Evolutionary conservation across 2,113 vertebrate genomes (phyloP).

Genomic region (Nicator chloris): DNA sequence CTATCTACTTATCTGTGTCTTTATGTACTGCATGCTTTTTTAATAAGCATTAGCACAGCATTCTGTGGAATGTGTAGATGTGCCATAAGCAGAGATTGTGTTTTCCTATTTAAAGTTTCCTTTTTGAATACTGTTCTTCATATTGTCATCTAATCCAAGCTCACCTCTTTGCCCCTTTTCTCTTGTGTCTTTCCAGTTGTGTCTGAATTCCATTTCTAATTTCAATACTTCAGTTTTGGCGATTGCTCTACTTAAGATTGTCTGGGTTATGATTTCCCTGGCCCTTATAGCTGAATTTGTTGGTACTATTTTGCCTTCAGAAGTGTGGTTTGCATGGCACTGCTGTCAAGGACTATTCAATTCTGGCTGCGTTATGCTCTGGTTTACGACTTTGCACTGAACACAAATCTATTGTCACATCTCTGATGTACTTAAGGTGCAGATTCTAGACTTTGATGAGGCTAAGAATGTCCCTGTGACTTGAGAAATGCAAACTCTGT

Average conservation of each 20-base stretch:
- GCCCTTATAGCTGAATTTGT: background rate
- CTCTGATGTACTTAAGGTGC: background rate
- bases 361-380: background rate
- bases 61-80: background rate
- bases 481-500: background rate
- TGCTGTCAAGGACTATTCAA: background rate
- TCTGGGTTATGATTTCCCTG: background rate
- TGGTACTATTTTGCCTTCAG: background rate
- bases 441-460: background rate
- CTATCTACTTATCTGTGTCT: background rate
- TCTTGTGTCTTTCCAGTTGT: background rate
- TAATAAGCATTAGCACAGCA: background rate
- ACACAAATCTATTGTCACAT: background rate
- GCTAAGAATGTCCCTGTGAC: background rate
- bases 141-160: background rate
- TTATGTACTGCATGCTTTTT: background rate
- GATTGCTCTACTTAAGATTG: background rate
- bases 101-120: background rate
- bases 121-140: background rate
- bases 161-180: background rate
- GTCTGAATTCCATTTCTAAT: background rate
- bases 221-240: background rate
- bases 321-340: background rate
- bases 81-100: background rate
- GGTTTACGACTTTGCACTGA: background rate